phyloP scores from a whole-genome alignment of 2,113 vertebrate species.

The Camarhynchus parvulus region DNA sequence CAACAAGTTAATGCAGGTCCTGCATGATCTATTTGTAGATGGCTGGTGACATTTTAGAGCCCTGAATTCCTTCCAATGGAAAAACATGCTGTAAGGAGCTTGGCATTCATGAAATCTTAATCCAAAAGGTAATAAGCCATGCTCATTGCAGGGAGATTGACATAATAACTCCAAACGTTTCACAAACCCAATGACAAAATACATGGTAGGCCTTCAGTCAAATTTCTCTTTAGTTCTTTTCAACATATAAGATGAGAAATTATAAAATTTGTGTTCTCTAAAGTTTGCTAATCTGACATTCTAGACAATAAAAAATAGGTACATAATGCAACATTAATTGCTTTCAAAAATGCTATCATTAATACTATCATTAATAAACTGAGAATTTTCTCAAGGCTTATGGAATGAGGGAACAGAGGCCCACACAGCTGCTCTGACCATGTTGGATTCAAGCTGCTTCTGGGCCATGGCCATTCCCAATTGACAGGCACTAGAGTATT shows the following conservation, averaged over 20 bases:
- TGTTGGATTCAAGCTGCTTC: background rate
- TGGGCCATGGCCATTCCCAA: background rate
- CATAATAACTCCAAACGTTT: slow-evolving; percentile 25
- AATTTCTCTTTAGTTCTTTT: background rate
- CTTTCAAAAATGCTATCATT: background rate
- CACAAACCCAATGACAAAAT: slow-evolving; percentile 14
- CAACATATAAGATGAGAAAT: background rate
- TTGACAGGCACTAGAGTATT: background rate
- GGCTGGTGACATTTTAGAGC: slow-evolving; percentile 45
- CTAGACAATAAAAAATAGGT: background rate
- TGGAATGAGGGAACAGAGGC: background rate
- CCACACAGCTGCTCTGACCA: background rate
- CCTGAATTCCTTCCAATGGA: slow-evolving; percentile 40
- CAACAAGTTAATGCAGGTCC: background rate
- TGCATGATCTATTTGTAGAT: slow-evolving; percentile 45
- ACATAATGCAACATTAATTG: background rate
- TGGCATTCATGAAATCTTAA: slow-evolving; percentile 28
- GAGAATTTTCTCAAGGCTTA: background rate
- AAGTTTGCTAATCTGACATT: background rate
- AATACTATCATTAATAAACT: background rate
- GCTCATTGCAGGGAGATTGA: background rate
- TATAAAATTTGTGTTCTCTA: background rate
- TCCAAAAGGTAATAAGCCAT: slow-evolving; percentile 30
- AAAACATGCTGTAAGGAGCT: slow-evolving; percentile 26
- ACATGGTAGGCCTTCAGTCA: background rate